These are phyloP conservation scores for Galerucella calmariensis DNA, from an alignment of 2,888 invertebrate species.

Conservation along the genomic window DNA sequence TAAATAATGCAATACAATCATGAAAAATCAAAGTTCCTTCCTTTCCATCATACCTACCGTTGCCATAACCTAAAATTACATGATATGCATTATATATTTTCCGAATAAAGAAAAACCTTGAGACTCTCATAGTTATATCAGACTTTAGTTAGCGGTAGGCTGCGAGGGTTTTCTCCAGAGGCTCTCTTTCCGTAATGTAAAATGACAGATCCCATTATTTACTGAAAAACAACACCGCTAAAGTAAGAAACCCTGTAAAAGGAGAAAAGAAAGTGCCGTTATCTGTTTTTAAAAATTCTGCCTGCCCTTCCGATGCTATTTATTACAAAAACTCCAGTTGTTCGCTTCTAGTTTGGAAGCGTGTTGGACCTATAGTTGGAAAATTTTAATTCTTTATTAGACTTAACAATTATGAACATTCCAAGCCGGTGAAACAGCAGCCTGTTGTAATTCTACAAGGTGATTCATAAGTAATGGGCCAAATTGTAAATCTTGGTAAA, in stretches of 20 bases:
- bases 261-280: slow-evolving; percentile 60
- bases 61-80: slow-evolving; percentile 38
- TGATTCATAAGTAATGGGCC: too few species aligned
- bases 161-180: slow-evolving; percentile 55
- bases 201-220: slow-evolving; percentile 68
- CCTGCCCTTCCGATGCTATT: slow-evolving; percentile 55
- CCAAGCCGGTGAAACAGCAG: too few species aligned
- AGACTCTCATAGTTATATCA: slow-evolving; percentile 47
- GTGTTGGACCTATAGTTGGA: not conserved
- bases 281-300: slow-evolving; percentile 57
- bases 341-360: slow-evolving; percentile 12
- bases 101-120: slow-evolving; percentile 40
- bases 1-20: slow-evolving; percentile 20
- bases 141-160: slow-evolving; percentile 49
- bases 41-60: slow-evolving; percentile 33
- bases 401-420: not conserved
- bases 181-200: slow-evolving; percentile 63
- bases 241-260: slow-evolving; percentile 65
- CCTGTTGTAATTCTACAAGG: too few species aligned
- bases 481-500: too few species aligned
- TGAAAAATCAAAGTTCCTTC: slow-evolving; percentile 28
- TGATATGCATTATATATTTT: slow-evolving; percentile 43
- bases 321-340: slow-evolving; percentile 50
- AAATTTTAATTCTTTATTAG: not conserved
- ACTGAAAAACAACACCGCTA: slow-evolving; percentile 65